Base-by-base conservation (phyloP, 2,113 vertebrate species). In the Scytalopus superciliaris region DNA sequence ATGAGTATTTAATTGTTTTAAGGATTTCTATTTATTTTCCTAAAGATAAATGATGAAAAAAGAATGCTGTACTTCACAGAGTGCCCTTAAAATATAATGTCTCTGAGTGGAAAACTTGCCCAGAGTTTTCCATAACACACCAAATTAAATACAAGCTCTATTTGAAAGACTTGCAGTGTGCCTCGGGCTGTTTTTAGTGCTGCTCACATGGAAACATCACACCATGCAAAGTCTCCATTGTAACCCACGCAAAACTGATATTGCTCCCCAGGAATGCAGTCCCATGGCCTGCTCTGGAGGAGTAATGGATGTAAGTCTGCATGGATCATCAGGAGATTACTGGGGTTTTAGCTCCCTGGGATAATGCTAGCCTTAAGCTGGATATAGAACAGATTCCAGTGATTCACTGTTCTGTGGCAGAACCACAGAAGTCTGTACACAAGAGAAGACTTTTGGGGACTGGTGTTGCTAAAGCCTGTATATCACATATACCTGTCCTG, bases 181-280 rank as follows among this genome's bases (percentile, higher is more conserved):
- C 85, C 83, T 93, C 27, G 42, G 85, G 85, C 79, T 92, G 92
- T 45, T 96, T 90, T 85, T 74, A 90, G 85, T n/a, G 22, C 78
- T 50, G 59, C 87, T 92, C 24, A 81, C 52, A 78, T 64, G 72
- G 90, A 86, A 94, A 84, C 7, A 0, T 90, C 90, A 68, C 79
- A 89, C 60, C 56, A 27, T 4, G 28, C 73, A 47, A 47, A 63
- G 56, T 60, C 79, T 75, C 87, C 79, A 56, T 1, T 27, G 64
- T 72, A 91, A 75, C 63, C 75, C 68, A 57, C 6, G 0, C 73
- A 45, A 28, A 94, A 63, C 27, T n/a, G 19, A 19, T n/a, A 52
- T 3, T 49, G 80, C 66, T 92, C 44, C 59, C 75, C 56, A 70
- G 78, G 93, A 91, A 9, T 3, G 2, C 57, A 55, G 35, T 22